These are phyloP conservation scores for Petrocephalus microphthalmus DNA, from an alignment of 2,113 vertebrate genomes.

Conservation along the genomic window DNA sequence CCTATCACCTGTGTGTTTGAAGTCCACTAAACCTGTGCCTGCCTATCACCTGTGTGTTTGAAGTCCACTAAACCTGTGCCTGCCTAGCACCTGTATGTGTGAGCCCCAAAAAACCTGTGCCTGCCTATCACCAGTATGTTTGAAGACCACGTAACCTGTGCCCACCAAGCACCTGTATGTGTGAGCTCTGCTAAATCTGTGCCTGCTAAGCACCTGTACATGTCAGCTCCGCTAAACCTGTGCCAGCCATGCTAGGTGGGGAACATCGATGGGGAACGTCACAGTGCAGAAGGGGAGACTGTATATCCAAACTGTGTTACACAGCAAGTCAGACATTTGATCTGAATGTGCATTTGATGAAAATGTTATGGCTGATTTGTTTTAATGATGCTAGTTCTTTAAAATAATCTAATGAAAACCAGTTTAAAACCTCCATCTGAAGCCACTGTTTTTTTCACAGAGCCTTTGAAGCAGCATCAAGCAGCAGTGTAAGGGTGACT, in stretches of 20 bases:
- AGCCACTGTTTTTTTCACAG: constrained; percentile 29
- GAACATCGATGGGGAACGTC: neutral
- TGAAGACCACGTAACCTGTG: too few species aligned
- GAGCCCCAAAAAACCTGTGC: neutral
- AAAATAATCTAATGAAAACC: neutral
- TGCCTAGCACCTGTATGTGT: neutral
- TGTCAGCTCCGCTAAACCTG: neutral
- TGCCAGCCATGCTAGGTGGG: neutral
- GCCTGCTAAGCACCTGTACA: neutral
- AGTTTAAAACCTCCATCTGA: constrained; percentile 12
- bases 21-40: neutral
- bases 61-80: neutral
- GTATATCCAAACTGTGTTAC: neutral
- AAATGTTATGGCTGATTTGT: neutral
- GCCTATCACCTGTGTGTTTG: neutral
- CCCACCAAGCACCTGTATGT: neutral
- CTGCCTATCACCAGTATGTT: too few species aligned
- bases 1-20: neutral
- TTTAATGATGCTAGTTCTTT: neutral
- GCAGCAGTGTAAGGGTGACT: neutral
- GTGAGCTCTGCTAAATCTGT: neutral
- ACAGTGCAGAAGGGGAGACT: neutral
- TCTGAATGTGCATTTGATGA: neutral
- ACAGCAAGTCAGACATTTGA: neutral
- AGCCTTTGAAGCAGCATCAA: constrained; percentile 19